These are phyloP conservation scores for Hemithea aestivaria DNA, from an alignment of 2,888 invertebrate genomes.

Conservation along the genomic window DNA sequence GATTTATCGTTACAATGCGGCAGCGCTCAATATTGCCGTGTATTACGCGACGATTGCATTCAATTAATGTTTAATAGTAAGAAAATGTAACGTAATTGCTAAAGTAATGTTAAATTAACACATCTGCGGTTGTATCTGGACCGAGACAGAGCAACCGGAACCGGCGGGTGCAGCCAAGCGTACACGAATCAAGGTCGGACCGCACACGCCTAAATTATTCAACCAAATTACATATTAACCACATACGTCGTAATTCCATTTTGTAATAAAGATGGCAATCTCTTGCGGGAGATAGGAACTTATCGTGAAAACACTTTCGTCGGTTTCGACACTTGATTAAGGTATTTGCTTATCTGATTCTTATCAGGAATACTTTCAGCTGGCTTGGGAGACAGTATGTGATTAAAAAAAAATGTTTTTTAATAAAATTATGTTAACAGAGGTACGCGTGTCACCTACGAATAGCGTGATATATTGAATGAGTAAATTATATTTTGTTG, in stretches of 20 bases:
- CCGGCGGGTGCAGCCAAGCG: constrained; percentile 55
- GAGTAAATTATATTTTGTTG: too few relatives aligned
- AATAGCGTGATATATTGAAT: too few relatives aligned
- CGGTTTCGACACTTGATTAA: too few relatives aligned
- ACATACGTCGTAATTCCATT: constrained; percentile 28
- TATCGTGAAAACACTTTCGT: too few relatives aligned
- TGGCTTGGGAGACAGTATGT: too few relatives aligned
- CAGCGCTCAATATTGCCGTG: constrained; percentile 11
- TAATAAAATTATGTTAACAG: too few relatives aligned
- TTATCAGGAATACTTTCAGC: too few relatives aligned
- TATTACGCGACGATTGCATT: constrained; percentile 9
- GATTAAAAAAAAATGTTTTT: too few relatives aligned
- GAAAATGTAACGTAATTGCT: constrained; percentile 29
- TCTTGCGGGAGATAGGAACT: constrained; percentile 2
- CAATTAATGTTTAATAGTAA: constrained; percentile 16
- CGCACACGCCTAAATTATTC: constrained; percentile 48
- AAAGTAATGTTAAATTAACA: constrained; percentile 46
- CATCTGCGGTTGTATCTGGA: constrained; percentile 52
- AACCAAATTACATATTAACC: constrained; percentile 38
- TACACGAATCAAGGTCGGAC: constrained; percentile 56
- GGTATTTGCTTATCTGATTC: too few relatives aligned
- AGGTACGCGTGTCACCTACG: too few relatives aligned
- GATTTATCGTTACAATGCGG: constrained; percentile 24
- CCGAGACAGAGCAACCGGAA: constrained; percentile 63
- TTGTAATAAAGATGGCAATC: constrained; percentile 13